phyloP scores from a whole-genome alignment of 2,797 vertebrate species.

The Lithobates pipiens region DNA sequence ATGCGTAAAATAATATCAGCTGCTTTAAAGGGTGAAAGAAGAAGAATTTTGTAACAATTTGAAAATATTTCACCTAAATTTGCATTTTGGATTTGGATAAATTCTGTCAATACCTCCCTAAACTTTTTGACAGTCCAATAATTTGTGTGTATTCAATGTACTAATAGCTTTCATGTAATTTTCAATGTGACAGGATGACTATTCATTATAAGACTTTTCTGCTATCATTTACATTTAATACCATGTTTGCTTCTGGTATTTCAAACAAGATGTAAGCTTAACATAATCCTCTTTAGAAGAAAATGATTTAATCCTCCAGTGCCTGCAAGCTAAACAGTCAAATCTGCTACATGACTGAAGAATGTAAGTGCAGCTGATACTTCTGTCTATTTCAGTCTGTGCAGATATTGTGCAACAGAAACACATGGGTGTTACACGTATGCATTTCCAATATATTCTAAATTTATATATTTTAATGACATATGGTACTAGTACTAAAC shows the following conservation, averaged over 20 bases:
- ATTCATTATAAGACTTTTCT: conserved; percentile 40
- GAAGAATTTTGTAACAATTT: background rate
- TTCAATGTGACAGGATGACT: conserved; percentile 38
- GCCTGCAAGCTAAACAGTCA: conserved; percentile 62
- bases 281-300: conserved; percentile 72
- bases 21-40: background rate
- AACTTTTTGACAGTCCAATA: conserved; percentile 25
- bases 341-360: conserved; percentile 67
- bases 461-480: too few relatives aligned
- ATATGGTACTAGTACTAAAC: too few relatives aligned
- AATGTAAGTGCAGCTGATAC: conserved; percentile 10
- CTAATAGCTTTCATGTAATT: conserved; percentile 43
- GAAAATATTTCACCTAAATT: background rate
- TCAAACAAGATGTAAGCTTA: conserved; percentile 64
- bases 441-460: too few relatives aligned
- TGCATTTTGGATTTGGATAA: background rate
- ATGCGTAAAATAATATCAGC: too few relatives aligned
- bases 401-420: background rate
- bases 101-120: conserved; percentile 1
- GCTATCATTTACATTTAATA: conserved; percentile 65
- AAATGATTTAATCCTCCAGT: conserved; percentile 67
- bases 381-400: background rate
- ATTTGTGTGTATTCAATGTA: conserved; percentile 14
- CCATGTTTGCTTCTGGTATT: conserved; percentile 62
- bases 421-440: too few relatives aligned